Evolutionary conservation across 64 coral and sea anemone genomes (phyloP).

Genomic region (Stichodactyla mertensii): DNA sequence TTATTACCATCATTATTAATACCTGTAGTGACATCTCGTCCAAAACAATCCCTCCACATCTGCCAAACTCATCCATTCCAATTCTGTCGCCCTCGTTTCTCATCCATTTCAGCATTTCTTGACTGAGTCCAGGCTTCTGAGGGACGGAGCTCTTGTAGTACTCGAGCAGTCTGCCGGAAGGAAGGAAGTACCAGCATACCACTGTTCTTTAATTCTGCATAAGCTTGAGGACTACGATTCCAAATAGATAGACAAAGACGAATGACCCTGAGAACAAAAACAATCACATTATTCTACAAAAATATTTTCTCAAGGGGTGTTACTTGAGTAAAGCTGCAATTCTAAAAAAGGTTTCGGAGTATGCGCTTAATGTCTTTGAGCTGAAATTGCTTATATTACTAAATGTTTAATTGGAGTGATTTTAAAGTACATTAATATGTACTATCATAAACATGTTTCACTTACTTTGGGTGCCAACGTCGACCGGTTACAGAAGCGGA

Average conservation of each 20-base stretch:
- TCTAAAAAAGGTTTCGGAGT: not conserved
- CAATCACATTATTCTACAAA: not conserved
- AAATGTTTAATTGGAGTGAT: not conserved
- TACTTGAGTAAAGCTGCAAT: not conserved
- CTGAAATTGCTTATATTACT: not conserved
- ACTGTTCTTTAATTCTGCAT: conserved; percentile 35
- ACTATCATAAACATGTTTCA: not conserved
- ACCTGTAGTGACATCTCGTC: conserved; percentile 62
- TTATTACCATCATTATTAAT: conserved; percentile 6
- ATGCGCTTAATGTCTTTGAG: not conserved
- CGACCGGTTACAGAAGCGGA: conserved; percentile 7
- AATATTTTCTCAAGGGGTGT: not conserved
- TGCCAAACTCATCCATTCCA: conserved; percentile 35
- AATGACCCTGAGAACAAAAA: conserved; percentile 32
- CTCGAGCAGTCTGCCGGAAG: conserved; percentile 41
- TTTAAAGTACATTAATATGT: not conserved
- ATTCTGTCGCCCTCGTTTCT: conserved; percentile 23
- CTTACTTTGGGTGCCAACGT: conserved; percentile 59
- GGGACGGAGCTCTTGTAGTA: conserved; percentile 47
- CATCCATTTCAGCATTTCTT: conserved; percentile 47
- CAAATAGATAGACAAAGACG: no score
- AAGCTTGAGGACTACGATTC: conserved; percentile 49
- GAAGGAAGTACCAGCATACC: conserved; percentile 40
- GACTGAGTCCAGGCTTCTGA: conserved; percentile 43
- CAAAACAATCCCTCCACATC: conserved; percentile 48